Evolutionary conservation across 1,140 invertebrate species (phyloP).

Genomic region (Solenopsis fugax): DNA sequence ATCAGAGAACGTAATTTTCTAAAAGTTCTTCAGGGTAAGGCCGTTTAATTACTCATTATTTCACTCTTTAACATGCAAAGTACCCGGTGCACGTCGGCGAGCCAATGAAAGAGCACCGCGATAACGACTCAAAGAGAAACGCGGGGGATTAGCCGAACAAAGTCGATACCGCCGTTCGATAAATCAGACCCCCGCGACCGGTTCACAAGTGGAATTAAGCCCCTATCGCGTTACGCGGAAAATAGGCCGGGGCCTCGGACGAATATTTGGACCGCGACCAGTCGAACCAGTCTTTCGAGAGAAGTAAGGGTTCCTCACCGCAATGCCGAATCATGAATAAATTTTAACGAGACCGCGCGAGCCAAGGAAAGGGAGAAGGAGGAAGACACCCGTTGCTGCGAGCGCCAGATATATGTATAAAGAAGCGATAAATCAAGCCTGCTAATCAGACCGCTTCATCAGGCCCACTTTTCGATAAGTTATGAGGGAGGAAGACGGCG

Average conservation of each 20-base stretch:
- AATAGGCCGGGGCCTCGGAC: conserved; percentile 67
- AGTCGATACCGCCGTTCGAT: conserved; percentile 75
- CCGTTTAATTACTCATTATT: conserved; percentile 67
- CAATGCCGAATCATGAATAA: conserved; percentile 79
- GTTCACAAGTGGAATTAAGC: conserved; percentile 73
- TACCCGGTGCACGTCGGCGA: conserved; percentile 53
- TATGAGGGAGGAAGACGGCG: conserved; percentile 58
- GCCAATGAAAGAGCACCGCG: conserved; percentile 64
- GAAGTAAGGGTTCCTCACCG: conserved; percentile 65
- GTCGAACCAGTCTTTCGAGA: conserved; percentile 77
- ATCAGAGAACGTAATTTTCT: conserved; percentile 22
- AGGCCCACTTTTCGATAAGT: conserved; percentile 78
- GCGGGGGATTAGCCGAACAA: conserved; percentile 70
- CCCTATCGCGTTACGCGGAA: conserved; percentile 75
- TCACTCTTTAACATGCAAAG: conserved; percentile 65
- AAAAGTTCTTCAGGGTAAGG: conserved; percentile 62
- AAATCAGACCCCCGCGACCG: conserved; percentile 71
- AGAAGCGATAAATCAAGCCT: conserved; percentile 78
- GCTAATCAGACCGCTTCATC: conserved; percentile 81
- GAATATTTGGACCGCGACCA: conserved; percentile 78
- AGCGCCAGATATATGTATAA: conserved; percentile 53
- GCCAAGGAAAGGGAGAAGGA: conserved; percentile 13
- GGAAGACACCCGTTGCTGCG: conserved; percentile 35
- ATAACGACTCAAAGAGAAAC: conserved; percentile 29
- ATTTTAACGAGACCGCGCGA: conserved; percentile 79